Conservation (phyloP, 2,797 vertebrate genomes). For the Gadopsis bispinosus region DNA sequence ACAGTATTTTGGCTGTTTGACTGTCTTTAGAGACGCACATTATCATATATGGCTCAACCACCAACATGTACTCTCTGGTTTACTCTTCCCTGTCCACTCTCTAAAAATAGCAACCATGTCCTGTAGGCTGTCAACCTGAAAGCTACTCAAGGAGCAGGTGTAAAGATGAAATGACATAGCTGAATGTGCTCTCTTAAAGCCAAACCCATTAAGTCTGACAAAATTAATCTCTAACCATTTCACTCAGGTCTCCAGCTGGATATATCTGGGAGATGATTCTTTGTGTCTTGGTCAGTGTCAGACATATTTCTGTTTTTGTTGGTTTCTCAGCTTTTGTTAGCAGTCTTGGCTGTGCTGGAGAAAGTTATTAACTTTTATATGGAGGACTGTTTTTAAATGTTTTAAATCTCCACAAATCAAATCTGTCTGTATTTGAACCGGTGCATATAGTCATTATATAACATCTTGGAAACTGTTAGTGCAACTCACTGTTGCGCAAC, state of each 20-base stretch:
- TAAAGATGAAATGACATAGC: constrained; percentile 74
- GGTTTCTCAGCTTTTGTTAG: neutral
- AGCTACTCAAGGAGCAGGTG: constrained; percentile 68
- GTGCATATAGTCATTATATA: neutral
- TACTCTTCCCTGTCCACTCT: constrained; percentile 40
- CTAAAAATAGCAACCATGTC: constrained; percentile 69
- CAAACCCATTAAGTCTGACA: constrained; percentile 21
- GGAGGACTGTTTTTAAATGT: neutral
- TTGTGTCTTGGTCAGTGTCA: constrained; percentile 8
- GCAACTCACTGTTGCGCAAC: neutral
- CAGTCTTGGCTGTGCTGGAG: neutral
- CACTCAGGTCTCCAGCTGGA: neutral
- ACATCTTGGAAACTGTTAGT: neutral
- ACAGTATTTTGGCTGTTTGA: constrained; percentile 8
- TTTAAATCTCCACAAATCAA: neutral
- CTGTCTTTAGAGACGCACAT: constrained; percentile 4
- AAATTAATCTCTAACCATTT: constrained; percentile 22
- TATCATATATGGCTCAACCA: constrained; percentile 28
- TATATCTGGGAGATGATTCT: neutral
- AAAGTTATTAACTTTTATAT: neutral
- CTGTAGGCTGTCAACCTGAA: constrained; percentile 60
- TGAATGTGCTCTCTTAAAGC: constrained; percentile 38
- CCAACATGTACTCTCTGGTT: constrained; percentile 31
- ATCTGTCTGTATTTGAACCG: neutral
- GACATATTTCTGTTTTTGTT: neutral